phyloP scores from a whole-genome alignment of 2,888 invertebrate species.

The Platycheirus albimanus region DNA sequence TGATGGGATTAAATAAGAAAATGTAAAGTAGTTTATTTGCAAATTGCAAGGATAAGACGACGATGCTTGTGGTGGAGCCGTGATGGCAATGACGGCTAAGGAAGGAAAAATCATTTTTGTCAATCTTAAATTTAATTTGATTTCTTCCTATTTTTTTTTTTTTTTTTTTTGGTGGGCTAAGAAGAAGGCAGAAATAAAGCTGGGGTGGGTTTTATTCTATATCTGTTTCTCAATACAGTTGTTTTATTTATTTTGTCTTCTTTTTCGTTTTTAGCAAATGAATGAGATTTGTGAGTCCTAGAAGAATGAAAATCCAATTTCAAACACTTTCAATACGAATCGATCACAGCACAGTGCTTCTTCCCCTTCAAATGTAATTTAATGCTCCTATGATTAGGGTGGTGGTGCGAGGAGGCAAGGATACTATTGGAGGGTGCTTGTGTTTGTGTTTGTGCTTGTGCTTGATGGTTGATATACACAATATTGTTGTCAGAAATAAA shows the following conservation, averaged over 20 bases:
- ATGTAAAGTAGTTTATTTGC: conserved; percentile 74
- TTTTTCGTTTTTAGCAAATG: conserved; percentile 34
- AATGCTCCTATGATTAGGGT: conserved; percentile 28
- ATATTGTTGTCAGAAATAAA: conserved; percentile 32
- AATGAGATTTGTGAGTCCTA: conserved; percentile 49
- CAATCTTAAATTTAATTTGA: conserved; percentile 72
- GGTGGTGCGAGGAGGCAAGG: conserved; percentile 21
- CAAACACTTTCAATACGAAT: conserved; percentile 55
- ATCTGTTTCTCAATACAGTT: too few relatives aligned
- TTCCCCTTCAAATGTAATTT: conserved; percentile 27
- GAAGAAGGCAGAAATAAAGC: too few relatives aligned
- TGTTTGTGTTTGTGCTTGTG: too few relatives aligned
- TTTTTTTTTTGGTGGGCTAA: conserved; percentile 3
- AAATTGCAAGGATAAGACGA: conserved; percentile 74
- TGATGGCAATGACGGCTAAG: conserved; percentile 56
- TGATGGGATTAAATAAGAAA: conserved; percentile 74
- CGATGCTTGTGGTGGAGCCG: conserved; percentile 49
- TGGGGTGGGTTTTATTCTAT: too few relatives aligned
- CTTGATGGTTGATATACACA: conserved; percentile 42
- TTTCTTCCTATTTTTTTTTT: conserved; percentile 56
- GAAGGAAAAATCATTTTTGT: conserved; percentile 72
- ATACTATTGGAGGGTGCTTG: too few relatives aligned
- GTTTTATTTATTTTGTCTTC: conserved; percentile 61
- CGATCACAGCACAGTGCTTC: too few relatives aligned
- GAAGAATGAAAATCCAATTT: conserved; percentile 64